Percentiles rank a stretch among this genome's conserved stretches.
Evolutionary conservation across 2,797 vertebrate genomes (phyloP).

Genomic region (Gastrophryne carolinensis): DNA sequence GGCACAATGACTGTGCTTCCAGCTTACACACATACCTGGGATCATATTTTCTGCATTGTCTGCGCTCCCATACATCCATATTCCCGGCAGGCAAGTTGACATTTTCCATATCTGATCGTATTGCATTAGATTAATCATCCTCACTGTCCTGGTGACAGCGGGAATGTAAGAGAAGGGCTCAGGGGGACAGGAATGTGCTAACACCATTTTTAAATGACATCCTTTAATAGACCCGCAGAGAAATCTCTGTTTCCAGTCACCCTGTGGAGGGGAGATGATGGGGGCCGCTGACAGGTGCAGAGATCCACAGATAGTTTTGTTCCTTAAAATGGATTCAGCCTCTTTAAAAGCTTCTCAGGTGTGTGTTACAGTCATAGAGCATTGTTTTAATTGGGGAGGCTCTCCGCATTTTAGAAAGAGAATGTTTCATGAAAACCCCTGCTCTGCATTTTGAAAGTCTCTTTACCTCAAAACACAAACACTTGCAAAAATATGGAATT

Average conservation of each 20-base stretch:
- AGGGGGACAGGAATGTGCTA: not conserved
- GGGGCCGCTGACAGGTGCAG: not conserved
- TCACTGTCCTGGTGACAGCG: slow-evolving; percentile 20
- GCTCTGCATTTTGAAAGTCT: too few relatives aligned
- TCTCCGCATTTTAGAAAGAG: too few relatives aligned
- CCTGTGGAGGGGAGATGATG: not conserved
- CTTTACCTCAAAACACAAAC: too few relatives aligned
- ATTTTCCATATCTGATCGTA: slow-evolving; percentile 11
- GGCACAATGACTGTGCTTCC: too few relatives aligned
- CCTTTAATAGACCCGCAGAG: not conserved
- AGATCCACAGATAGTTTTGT: not conserved
- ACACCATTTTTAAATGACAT: not conserved
- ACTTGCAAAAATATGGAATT: too few relatives aligned
- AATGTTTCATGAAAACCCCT: too few relatives aligned
- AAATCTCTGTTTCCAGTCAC: not conserved
- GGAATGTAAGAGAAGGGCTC: not conserved
- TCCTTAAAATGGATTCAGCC: too few relatives aligned
- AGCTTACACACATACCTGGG: not conserved
- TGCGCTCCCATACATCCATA: not conserved
- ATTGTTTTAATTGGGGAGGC: too few relatives aligned
- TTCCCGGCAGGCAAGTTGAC: not conserved
- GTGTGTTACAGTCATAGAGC: too few relatives aligned
- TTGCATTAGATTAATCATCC: slow-evolving; percentile 20
- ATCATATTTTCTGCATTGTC: not conserved
- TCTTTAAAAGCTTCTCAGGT: too few relatives aligned